Conservation (phyloP, 2,888 invertebrate genomes). For the Drosophila falleni region DNA sequence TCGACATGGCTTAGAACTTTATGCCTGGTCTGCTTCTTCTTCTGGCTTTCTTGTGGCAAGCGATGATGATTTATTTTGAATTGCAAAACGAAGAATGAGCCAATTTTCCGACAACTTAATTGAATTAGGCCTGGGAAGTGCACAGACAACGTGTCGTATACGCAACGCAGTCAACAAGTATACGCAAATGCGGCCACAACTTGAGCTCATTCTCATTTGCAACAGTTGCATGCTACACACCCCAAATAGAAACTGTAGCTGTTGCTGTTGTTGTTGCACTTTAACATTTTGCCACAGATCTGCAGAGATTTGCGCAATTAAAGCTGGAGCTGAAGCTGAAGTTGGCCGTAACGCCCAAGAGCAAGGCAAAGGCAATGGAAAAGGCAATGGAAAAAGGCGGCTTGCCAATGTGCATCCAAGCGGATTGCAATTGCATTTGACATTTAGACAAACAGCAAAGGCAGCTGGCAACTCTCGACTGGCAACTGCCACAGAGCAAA, state of each 20-base stretch:
- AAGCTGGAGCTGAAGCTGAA: constrained; percentile 60
- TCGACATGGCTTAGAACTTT: constrained; percentile 33
- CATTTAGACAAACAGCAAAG: constrained; percentile 72
- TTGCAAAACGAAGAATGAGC: constrained; percentile 76
- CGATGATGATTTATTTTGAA: constrained; percentile 83
- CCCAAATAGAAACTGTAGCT: constrained; percentile 20
- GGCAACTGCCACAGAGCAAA: constrained; percentile 49
- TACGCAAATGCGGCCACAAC: constrained; percentile 17
- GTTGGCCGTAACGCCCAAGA: constrained; percentile 53
- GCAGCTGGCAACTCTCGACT: constrained; percentile 42
- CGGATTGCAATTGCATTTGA: constrained; percentile 74
- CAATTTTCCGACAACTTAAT: constrained; percentile 76
- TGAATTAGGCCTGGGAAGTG: constrained; percentile 66
- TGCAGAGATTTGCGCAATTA: constrained; percentile 60
- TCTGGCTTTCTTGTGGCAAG: constrained; percentile 36
- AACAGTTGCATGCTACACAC: constrained; percentile 30
- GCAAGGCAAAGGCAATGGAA: constrained; percentile 44
- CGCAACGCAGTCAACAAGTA: constrained; percentile 47
- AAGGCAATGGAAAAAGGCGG: constrained; percentile 14
- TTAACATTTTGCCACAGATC: constrained; percentile 70
- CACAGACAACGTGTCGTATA: constrained; percentile 54
- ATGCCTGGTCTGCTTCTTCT: background rate
- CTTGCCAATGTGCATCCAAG: constrained; percentile 66
- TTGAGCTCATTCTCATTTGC: constrained; percentile 38
- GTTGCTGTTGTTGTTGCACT: constrained; percentile 53